Evolutionary conservation across 2,888 invertebrate genomes (phyloP).

Genomic region (Linnaemya vulpina): DNA sequence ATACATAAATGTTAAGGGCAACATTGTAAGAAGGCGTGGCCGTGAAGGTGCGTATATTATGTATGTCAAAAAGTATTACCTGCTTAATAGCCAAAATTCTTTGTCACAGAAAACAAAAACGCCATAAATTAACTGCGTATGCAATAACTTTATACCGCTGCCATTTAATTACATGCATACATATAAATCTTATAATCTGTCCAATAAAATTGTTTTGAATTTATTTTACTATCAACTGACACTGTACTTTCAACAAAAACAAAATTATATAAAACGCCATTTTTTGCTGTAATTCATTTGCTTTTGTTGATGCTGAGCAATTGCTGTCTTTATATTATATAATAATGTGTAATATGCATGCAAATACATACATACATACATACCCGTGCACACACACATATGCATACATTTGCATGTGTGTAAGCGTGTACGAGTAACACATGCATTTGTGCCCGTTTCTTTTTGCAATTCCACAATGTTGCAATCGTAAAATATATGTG

Average conservation of each 20-base stretch:
- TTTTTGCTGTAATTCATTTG: constrained; percentile 58
- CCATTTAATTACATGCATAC: too few relatives aligned
- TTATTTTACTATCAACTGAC: neutral
- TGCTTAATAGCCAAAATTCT: too few relatives aligned
- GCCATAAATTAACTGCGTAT: too few relatives aligned
- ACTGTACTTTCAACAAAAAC: constrained; percentile 30
- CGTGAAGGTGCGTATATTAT: too few relatives aligned
- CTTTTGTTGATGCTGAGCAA: constrained; percentile 31
- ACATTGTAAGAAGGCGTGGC: too few relatives aligned
- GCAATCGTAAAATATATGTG: constrained; percentile 19
- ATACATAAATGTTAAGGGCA: too few relatives aligned
- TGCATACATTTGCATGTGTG: neutral
- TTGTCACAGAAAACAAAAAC: too few relatives aligned
- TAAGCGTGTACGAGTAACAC: neutral
- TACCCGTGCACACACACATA: neutral
- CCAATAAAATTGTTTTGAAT: too few relatives aligned
- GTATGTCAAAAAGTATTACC: too few relatives aligned
- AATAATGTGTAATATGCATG: constrained; percentile 22
- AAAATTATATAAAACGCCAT: constrained; percentile 65
- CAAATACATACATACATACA: neutral
- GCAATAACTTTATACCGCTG: too few relatives aligned
- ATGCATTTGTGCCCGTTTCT: neutral
- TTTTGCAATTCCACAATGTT: constrained; percentile 35
- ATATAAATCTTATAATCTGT: too few relatives aligned
- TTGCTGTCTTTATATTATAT: constrained; percentile 53